phyloP scores from a whole-genome alignment of 2,113 vertebrate genomes.

The Dromas ardeola region DNA sequence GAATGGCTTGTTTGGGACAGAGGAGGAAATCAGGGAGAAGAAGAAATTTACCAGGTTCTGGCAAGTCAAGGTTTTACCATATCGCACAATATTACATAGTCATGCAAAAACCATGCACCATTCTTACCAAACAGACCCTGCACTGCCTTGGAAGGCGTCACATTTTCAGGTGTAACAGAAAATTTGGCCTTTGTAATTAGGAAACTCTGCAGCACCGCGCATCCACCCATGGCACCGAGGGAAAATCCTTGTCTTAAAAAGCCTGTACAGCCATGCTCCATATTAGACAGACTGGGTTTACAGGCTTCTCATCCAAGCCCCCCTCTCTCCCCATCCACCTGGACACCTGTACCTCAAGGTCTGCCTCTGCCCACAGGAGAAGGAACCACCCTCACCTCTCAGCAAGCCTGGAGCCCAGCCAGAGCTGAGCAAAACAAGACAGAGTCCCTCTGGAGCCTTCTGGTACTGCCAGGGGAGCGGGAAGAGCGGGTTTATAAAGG shows the following conservation, averaged over 20 bases:
- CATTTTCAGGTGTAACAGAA: background rate
- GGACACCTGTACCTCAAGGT: accelerated
- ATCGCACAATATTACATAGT: background rate
- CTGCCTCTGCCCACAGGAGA: background rate
- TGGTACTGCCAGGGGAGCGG: background rate
- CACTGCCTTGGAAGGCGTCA: background rate
- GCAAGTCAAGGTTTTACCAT: background rate
- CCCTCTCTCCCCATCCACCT: background rate
- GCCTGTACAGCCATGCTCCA: background rate
- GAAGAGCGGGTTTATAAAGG: background rate
- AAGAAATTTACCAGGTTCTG: background rate
- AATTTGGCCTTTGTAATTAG: background rate
- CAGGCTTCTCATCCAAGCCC: background rate
- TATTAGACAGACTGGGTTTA: background rate
- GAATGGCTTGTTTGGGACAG: background rate
- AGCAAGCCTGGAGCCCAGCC: background rate
- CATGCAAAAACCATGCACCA: background rate
- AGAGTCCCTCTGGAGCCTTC: background rate
- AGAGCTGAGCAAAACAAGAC: background rate
- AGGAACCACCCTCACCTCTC: background rate
- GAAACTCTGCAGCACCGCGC: background rate
- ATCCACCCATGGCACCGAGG: background rate
- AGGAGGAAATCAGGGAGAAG: background rate
- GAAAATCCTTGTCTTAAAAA: background rate
- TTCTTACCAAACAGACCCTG: background rate